phyloP scores from a whole-genome alignment of 2,113 vertebrate genomes.

The Tympanuchus pallidicinctus region DNA sequence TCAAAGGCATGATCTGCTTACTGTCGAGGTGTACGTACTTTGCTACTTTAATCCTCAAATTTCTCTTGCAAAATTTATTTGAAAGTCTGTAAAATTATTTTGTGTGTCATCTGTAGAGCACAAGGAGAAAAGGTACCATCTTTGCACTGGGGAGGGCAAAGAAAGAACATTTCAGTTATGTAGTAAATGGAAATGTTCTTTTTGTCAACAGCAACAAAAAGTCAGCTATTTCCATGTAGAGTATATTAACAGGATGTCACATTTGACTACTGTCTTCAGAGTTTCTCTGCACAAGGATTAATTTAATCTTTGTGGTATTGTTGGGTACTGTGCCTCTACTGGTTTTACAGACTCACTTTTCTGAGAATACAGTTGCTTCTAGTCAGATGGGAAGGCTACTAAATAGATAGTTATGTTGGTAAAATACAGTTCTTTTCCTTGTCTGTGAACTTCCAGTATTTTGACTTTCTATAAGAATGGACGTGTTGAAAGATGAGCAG shows the following conservation, averaged over 20 bases:
- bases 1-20: neutral
- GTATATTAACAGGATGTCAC: neutral
- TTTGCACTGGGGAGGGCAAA: neutral
- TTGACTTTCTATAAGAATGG: neutral
- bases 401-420: neutral
- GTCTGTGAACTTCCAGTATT: neutral
- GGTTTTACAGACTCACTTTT: neutral
- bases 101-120: neutral
- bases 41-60: neutral
- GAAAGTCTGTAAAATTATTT: neutral
- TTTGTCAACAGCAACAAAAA: neutral
- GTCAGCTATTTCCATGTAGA: neutral
- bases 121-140: neutral
- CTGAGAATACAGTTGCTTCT: neutral
- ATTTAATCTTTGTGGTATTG: neutral
- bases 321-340: neutral
- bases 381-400: neutral
- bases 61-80: neutral
- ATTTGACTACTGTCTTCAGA: neutral
- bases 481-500: neutral
- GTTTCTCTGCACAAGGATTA: neutral
- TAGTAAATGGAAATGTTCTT: neutral
- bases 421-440: neutral
- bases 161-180: accelerated
- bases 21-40: neutral